Percentiles rank a stretch among this genome's conserved stretches.
phyloP scores from a whole-genome alignment of 2,113 vertebrate genomes.

The Ophthalmolycus amberensis region DNA sequence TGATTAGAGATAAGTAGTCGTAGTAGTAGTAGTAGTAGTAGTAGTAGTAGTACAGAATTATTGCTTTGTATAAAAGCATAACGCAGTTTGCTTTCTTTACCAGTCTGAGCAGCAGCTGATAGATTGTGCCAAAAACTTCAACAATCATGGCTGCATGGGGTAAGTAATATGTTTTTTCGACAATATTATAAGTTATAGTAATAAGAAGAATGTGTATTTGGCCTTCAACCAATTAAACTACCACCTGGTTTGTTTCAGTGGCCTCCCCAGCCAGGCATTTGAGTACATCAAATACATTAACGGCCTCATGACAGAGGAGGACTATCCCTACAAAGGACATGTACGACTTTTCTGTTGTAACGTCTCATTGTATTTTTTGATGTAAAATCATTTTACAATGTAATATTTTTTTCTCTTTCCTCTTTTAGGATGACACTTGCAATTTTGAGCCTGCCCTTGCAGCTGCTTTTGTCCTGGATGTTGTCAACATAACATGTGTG shows the following conservation, averaged over 20 bases:
- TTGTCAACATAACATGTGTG: constrained; percentile 89
- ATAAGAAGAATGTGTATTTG: not conserved
- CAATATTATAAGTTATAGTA: not conserved
- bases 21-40: not conserved
- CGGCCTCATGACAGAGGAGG: constrained; percentile 88
- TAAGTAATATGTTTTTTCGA: constrained; percentile 42
- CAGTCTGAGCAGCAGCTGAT: constrained; percentile 92
- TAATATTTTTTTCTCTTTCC: not conserved
- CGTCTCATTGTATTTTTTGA: not conserved
- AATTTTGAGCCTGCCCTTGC: constrained; percentile 84
- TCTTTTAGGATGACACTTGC: constrained; percentile 83
- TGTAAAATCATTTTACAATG: not conserved
- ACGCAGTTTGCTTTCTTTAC: not conserved
- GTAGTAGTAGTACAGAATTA: not conserved
- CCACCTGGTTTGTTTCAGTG: constrained; percentile 76
- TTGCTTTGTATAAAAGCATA: not conserved
- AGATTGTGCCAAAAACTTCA: constrained; percentile 89
- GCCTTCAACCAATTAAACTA: not conserved
- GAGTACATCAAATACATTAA: constrained; percentile 92
- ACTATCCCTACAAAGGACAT: constrained; percentile 86
- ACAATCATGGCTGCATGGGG: constrained; percentile 90
- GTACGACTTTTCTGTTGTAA: constrained; percentile 69
- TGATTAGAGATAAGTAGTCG: not conserved
- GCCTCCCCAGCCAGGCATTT: constrained; percentile 93
- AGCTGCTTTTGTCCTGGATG: constrained; percentile 87